These are phyloP conservation scores for Melitaea cinxia DNA, from an alignment of 1,140 invertebrate species.

Conservation along the genomic window DNA sequence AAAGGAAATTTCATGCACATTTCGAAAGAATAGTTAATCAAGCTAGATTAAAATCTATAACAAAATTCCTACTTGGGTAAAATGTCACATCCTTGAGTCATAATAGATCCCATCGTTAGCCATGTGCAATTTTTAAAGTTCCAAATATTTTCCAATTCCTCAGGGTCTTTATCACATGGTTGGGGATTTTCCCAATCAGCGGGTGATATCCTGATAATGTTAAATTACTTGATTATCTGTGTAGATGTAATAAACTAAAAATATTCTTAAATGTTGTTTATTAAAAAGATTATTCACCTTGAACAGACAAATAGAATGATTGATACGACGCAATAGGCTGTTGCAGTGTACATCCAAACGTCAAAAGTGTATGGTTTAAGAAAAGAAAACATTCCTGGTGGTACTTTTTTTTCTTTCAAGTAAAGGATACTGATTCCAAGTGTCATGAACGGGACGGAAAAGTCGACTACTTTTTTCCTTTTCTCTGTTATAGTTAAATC, in stretches of 20 bases:
- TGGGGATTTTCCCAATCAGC: constrained; percentile 95
- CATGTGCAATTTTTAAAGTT: constrained; percentile 89
- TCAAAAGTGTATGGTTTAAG: constrained; percentile 90
- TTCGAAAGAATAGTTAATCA: background rate
- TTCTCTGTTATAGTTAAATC: constrained; percentile 95
- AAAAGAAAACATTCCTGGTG: constrained; percentile 89
- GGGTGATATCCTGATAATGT: constrained; percentile 87
- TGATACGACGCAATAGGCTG: constrained; percentile 90
- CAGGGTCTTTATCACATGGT: constrained; percentile 90
- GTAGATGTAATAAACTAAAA: background rate
- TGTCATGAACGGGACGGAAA: constrained; percentile 96
- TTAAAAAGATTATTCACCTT: constrained; percentile 78
- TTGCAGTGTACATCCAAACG: constrained; percentile 93
- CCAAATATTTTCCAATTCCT: constrained; percentile 90
- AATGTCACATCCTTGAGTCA: constrained; percentile 91
- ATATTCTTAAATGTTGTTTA: background rate
- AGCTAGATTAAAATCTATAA: constrained; percentile 15
- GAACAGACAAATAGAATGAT: constrained; percentile 89
- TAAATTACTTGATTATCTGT: background rate
- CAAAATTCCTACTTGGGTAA: constrained; percentile 88
- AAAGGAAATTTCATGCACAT: background rate
- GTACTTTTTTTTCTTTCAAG: constrained; percentile 86
- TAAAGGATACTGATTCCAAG: constrained; percentile 91
- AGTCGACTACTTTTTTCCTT: constrained; percentile 91
- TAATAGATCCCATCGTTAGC: constrained; percentile 90